phyloP scores from a whole-genome alignment of 2,113 vertebrate genomes.

The Cinclus mexicanus region DNA sequence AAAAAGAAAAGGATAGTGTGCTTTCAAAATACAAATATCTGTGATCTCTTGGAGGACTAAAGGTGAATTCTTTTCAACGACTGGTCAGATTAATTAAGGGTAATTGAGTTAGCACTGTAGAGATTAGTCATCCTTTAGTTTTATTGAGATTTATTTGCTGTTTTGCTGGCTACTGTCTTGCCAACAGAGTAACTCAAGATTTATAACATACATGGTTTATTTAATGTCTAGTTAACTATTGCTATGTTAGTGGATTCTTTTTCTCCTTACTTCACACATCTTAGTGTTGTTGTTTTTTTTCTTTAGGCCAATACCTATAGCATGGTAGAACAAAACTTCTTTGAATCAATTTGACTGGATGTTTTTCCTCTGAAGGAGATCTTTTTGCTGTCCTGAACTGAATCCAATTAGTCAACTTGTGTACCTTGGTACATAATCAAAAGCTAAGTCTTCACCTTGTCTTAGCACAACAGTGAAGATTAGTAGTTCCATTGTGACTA shows the following conservation, averaged over 20 bases:
- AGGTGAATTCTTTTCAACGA: neutral
- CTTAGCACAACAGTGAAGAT: neutral
- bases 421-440: neutral
- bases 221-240: neutral
- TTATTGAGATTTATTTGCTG: neutral
- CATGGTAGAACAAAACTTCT: neutral
- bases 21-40: neutral
- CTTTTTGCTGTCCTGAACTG: neutral
- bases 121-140: neutral
- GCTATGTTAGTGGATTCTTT: neutral
- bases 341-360: neutral
- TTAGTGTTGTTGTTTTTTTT: neutral
- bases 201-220: neutral
- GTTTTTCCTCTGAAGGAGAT: neutral
- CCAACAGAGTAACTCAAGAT: neutral
- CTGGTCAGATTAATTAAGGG: neutral
- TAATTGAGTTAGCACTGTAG: neutral
- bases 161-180: neutral
- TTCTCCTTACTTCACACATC: neutral
- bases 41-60: neutral
- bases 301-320: neutral
- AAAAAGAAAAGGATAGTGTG: rapidly evolving
- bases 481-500: neutral
- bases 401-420: neutral
- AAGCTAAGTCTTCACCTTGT: neutral